Base-by-base conservation (phyloP, 2,113 vertebrate species). In the Gnathonemus longibarbis region DNA sequence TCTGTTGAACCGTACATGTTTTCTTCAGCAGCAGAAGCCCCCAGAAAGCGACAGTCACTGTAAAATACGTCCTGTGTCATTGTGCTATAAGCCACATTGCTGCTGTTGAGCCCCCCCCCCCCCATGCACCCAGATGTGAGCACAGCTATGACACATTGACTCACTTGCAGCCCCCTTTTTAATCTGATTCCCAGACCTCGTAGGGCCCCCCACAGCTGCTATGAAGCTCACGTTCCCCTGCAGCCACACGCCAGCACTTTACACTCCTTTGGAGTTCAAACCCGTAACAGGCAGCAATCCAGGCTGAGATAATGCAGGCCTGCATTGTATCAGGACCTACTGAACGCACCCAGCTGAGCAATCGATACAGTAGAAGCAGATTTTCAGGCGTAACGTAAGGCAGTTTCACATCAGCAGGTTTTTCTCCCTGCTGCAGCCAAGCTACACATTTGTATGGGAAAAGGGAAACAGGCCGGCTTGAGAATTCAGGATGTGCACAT, bases 161-260 rank as follows among this genome's bases (percentile, higher is more conserved):
- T 49, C 88, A 66, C 35, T 66, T 1, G 24, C n/a, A 66, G n/a
- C 8, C 58, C 58, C 90, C 31, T 84, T 45, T 89, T 88, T 92
- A 88, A 90, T 89, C 88, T 85, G 91, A 48, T 58, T 89, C 90
- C 89, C 77, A 90, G 88, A 90, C 31, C 70, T 3, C 1, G 2
- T 77, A 31, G 27, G 31, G 11, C 3, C 70, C 70, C 2, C 31
- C 27, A 11, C 84, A 50, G 84, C 27, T 4, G 88, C 89, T 56
- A 24, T 45, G 89, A 89, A 91, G 89, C 89, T 87, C 90, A 93
- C 70, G 4, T 19, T 27, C 74, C 31, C 15, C 5, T 7, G 17
- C 93, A 95, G 92, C 93, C 93, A 93, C 91, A 93, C 88, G 89
- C 83, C 89, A 66, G 86, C 89, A 90, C 85, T 88, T 80, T 88